Conservation (phyloP, 2,888 invertebrate species). For the Temnothorax rugatulus region DNA sequence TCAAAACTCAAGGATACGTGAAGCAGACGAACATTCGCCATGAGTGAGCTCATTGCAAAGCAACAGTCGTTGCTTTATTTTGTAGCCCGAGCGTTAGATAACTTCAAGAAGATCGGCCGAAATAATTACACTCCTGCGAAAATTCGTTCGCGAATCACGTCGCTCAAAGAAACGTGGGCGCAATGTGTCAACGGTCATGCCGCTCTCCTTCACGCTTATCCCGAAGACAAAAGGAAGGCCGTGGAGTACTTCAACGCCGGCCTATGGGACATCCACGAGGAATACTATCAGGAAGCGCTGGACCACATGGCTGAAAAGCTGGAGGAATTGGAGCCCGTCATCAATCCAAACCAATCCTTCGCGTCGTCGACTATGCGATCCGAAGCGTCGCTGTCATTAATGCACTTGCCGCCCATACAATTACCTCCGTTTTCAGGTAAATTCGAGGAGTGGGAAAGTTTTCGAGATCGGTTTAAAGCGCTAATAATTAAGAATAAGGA, state of each 20-base stretch:
- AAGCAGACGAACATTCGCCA: too few species aligned
- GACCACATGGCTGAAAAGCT: not conserved
- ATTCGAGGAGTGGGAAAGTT: not conserved
- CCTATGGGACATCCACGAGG: too few species aligned
- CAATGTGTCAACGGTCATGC: not conserved
- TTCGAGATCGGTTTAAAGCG: not conserved
- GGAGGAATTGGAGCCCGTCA: not conserved
- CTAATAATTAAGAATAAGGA: not conserved
- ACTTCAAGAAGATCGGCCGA: not conserved
- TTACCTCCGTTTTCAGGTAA: not conserved
- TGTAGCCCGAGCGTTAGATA: not conserved
- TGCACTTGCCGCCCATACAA: not conserved
- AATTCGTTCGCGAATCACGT: not conserved
- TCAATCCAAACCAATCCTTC: not conserved
- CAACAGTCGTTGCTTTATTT: not conserved
- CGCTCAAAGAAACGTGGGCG: not conserved
- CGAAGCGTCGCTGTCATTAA: not conserved
- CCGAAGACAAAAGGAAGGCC: not conserved
- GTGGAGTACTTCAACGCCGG: too few species aligned
- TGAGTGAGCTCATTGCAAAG: not conserved
- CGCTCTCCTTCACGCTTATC: accelerated
- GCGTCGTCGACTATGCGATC: too few species aligned
- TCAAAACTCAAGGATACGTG: too few species aligned
- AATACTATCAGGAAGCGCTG: not conserved
- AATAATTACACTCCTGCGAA: not conserved